Base-by-base conservation (phyloP, 2,797 vertebrate species). In the Sebastes diaconus region DNA sequence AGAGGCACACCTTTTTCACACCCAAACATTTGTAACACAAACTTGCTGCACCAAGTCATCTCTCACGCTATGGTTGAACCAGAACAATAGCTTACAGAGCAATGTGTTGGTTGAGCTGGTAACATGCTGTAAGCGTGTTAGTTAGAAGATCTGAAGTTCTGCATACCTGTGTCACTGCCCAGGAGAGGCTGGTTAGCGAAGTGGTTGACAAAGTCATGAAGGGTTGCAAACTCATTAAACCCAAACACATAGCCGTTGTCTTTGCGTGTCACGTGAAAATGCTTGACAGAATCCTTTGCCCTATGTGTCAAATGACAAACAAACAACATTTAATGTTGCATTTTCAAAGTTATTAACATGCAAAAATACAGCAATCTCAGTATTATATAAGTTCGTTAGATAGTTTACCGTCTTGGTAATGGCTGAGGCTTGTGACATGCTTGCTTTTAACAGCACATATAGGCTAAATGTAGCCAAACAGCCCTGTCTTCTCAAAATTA, bases 121-220 rank as follows among this genome's bases (percentile, higher is more conserved):
- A 13, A 32, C 20, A 22, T 18, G 14, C 5, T 13, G 27, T 5
- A 32, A 10, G 3, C 20, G 14, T 59, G 25, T 50, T 0, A 18
- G 55, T 8, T 10, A 36, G 32, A 16, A 27, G 46, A 20, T 5
- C 1, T 29, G 25, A 16, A 2, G 24, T 7, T 57, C 2, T 75
- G 6, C n/a, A 0, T 84, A 99, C 98, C 98, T 95, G 98, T 95
- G 86, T 99, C 98, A 0, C 98, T 99, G 80, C 98, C 98, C 78
- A 99, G 95, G 73, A 99, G 94, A 67, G 98, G 98, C 87, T 99
- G 97, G 89, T 99, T 99, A 70, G 98, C 98, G 79, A 99, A 97
- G 90, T 99, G 98, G 91, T 93, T 95, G 81, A 97, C 94, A 73
- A 99, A 97, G 71, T 99, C 97, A 66, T 96, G 97, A 74, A 99